These are phyloP conservation scores for Ageneiosus marmoratus DNA, from an alignment of 2,113 vertebrate genomes.

Conservation along the genomic window DNA sequence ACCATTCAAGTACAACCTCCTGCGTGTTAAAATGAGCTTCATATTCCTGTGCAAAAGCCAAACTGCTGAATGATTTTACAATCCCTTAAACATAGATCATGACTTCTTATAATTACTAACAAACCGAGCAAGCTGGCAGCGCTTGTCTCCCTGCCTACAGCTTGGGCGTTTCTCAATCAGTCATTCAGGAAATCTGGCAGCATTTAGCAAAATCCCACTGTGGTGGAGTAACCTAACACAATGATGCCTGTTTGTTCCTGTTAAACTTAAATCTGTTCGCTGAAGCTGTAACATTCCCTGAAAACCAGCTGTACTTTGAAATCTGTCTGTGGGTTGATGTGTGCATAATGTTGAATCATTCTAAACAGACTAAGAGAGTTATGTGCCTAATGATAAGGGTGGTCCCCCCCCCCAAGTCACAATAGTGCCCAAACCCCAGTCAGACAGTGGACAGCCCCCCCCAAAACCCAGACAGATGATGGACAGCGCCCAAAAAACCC, in stretches of 20 bases:
- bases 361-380: neutral
- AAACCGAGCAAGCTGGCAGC: neutral
- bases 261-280: constrained; percentile 64
- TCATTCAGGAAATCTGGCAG: constrained; percentile 28
- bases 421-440: neutral
- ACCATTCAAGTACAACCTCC: neutral
- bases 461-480: no score
- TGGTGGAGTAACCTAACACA: constrained; percentile 39
- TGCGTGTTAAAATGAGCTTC: neutral
- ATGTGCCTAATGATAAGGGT: neutral
- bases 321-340: constrained; percentile 9
- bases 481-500: neutral
- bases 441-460: no score
- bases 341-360: neutral
- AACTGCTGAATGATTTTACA: constrained; percentile 8
- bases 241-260: constrained; percentile 48
- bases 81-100: neutral
- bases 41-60: neutral
- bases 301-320: constrained; percentile 55
- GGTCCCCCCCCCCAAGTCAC: neutral
- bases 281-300: constrained; percentile 52
- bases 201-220: constrained; percentile 22
- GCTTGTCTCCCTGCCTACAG: neutral
- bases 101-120: constrained; percentile 24
- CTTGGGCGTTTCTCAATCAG: constrained; percentile 20